These are phyloP conservation scores for Galagoides demidoff DNA, from an alignment of 2,797 vertebrate genomes.

Conservation along the genomic window DNA sequence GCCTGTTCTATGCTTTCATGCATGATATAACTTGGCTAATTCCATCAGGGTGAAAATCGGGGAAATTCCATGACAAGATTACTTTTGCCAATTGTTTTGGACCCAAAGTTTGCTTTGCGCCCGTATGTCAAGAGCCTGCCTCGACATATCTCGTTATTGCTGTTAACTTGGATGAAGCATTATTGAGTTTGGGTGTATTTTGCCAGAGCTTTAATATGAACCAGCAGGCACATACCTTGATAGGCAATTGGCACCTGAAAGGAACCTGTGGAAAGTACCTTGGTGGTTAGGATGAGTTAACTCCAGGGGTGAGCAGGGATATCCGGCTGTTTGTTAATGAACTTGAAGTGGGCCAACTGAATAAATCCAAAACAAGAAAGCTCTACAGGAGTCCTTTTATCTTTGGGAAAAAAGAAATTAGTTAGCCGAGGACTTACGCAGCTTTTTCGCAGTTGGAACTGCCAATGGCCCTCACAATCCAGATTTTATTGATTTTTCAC, in stretches of 20 bases:
- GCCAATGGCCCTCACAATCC: neutral
- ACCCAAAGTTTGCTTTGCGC: neutral
- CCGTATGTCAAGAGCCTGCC: neutral
- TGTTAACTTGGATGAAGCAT: neutral
- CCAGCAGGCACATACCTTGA: neutral
- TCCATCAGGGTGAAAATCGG: neutral
- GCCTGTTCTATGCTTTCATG: neutral
- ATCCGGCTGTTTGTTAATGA: neutral
- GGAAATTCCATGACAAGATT: conserved; percentile 19
- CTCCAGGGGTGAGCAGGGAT: fast-evolving
- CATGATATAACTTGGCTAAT: neutral
- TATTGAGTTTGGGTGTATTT: neutral
- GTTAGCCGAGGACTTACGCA: neutral
- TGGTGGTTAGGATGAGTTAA: fast-evolving
- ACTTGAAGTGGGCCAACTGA: neutral
- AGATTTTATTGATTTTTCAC: neutral
- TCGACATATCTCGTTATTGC: neutral
- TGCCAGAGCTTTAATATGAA: neutral
- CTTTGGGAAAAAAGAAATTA: neutral
- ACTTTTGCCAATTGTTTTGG: neutral
- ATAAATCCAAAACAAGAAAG: neutral
- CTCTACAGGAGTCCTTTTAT: neutral
- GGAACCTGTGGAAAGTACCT: neutral
- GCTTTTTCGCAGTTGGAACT: neutral
- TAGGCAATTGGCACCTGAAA: neutral